phyloP scores from a whole-genome alignment of 2,888 invertebrate species.

The Catocala nupta region DNA sequence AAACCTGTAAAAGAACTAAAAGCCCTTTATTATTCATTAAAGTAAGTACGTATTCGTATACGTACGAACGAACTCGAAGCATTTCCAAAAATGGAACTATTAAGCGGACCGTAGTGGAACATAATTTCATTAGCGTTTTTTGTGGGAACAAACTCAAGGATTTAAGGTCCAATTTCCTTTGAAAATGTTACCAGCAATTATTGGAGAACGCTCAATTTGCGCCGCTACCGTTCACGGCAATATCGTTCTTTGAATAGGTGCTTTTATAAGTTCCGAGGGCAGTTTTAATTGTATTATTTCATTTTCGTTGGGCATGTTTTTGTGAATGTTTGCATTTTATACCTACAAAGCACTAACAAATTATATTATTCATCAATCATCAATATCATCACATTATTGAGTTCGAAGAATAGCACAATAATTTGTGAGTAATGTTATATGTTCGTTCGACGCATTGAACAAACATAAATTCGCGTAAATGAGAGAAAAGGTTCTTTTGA shows the following conservation, averaged over 20 bases:
- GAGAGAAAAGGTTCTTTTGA: no score
- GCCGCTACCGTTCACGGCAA: slow-evolving; percentile 39
- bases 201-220: slow-evolving; percentile 41
- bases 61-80: background rate
- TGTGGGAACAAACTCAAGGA: slow-evolving; percentile 18
- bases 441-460: no score
- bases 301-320: background rate
- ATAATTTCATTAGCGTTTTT: slow-evolving; percentile 31
- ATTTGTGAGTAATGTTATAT: no score
- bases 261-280: slow-evolving; percentile 5
- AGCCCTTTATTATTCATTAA: background rate
- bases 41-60: no score
- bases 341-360: no score
- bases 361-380: no score
- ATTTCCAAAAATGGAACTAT: slow-evolving; percentile 19
- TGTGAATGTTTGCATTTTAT: no score
- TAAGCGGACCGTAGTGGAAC: slow-evolving; percentile 21
- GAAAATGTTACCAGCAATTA: slow-evolving; percentile 44
- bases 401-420: no score
- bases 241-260: slow-evolving; percentile 33
- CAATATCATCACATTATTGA: no score
- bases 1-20: background rate
- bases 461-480: no score
- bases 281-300: slow-evolving; percentile 12
- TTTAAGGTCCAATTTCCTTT: slow-evolving; percentile 44